Evolutionary conservation across 2,888 invertebrate species (phyloP), one percentile per base, ranked within the genome.

Genomic region (Chrysolina americana): DNA sequence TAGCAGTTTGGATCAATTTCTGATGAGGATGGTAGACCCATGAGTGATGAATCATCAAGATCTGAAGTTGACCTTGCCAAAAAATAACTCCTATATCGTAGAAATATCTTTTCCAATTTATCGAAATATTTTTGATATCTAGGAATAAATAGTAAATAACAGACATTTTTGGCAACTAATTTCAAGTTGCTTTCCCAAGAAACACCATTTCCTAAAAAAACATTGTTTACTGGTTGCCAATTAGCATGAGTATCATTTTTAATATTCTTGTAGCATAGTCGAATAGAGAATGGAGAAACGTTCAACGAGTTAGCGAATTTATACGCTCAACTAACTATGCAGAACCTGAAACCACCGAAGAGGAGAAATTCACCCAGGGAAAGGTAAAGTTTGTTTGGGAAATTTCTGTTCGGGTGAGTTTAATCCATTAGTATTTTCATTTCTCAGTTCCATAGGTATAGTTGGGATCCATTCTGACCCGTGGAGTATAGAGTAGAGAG

Each of bases 311-410:
- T 91, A 48, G 85, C 87, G n/a, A 86, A 86, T 86, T 84, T 90
- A 71, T 90, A 90, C 79, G 89, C 89, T 0, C 87, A 89, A 85
- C 78, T 91, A 76, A 79, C 91, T 78, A 84, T 6, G 81, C 86
- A 71, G 87, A 88, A 78, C 83, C 84, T 3, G 85, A 89, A 85
- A 66, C 81, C 47, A 82, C 87, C 76, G 83, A 89, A 80, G 89
- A 87, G 48, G 80, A 81, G 23, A 76, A 79, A 53, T 53, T 53
- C 15, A 53, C 21, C 23, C 53, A 59, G 36, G 8, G 17, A 59
- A 59, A 59, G n/a, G 23, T 15, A 28, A 59, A 59, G 59, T 59
- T 53, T 53, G 53, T 21, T 53, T 19, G 53, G 19, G 1, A 53
- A 53, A 53, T 53, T 19, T 19, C 53, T 53, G 53, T 53, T 53